Percentiles rank a stretch among this genome's conserved stretches.
phyloP scores from a whole-genome alignment of 2,888 invertebrate species.

The Unio pictorum region DNA sequence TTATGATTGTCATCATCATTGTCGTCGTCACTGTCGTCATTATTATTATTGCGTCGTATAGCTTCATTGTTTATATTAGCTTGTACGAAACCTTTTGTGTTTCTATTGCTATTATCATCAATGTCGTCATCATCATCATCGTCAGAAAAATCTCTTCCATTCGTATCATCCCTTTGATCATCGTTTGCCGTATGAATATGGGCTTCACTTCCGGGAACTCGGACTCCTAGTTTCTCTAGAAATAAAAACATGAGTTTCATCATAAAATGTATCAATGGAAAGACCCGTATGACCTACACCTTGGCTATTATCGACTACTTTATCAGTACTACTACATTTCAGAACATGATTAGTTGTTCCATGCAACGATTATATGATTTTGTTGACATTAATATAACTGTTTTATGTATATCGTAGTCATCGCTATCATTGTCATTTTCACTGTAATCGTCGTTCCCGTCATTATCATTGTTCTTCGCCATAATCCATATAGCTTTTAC shows the following conservation, averaged over 20 bases:
- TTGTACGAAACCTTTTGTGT: background rate
- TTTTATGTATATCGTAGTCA: background rate
- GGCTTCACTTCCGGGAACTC: too few species aligned
- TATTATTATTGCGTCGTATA: too few species aligned
- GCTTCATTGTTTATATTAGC: background rate
- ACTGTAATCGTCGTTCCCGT: conserved; percentile 1
- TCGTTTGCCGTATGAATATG: background rate
- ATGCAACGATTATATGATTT: background rate
- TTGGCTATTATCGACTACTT: too few species aligned
- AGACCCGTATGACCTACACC: too few species aligned
- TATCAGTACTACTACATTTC: too few species aligned
- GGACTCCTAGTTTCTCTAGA: too few species aligned
- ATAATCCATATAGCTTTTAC: background rate
- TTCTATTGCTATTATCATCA: background rate
- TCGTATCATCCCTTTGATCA: background rate
- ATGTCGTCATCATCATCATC: background rate
- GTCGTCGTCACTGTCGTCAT: too few species aligned
- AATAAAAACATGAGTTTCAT: too few species aligned
- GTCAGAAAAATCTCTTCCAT: background rate
- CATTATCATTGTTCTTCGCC: background rate
- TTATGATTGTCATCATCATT: too few species aligned
- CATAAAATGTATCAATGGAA: too few species aligned
- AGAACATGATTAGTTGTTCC: too few species aligned
- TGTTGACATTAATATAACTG: background rate
- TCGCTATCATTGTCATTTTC: background rate